Conservation (phyloP, 2,888 invertebrate genomes). For the Sesia bembeciformis region DNA sequence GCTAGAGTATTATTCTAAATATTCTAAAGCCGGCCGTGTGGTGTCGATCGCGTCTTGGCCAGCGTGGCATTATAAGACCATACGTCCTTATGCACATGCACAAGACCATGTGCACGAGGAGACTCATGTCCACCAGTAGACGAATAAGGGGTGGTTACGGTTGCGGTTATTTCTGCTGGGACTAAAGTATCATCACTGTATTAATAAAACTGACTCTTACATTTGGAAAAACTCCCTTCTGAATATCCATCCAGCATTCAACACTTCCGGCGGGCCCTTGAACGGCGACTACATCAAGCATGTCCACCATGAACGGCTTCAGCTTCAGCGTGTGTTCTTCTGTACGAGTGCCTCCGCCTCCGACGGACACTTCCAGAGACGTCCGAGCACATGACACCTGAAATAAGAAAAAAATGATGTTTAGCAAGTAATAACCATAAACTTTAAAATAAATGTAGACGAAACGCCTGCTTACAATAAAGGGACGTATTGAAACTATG, state of each 20-base stretch:
- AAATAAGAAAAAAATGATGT: constrained; percentile 5
- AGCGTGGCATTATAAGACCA: too few species aligned
- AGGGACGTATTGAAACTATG: too few species aligned
- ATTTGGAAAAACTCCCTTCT: constrained; percentile 80
- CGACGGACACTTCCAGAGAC: constrained; percentile 48
- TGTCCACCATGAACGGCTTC: constrained; percentile 80
- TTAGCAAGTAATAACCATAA: too few species aligned
- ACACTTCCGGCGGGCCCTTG: constrained; percentile 78
- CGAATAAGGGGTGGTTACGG: too few species aligned
- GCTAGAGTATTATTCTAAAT: too few species aligned
- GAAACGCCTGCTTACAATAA: too few species aligned
- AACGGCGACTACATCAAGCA: constrained; percentile 80
- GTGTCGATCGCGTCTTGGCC: too few species aligned
- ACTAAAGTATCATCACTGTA: background rate
- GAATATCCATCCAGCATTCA: constrained; percentile 86
- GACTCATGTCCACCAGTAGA: too few species aligned
- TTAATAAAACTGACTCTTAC: constrained; percentile 43
- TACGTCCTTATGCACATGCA: too few species aligned
- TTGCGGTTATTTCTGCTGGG: background rate
- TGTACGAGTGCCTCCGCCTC: constrained; percentile 19
- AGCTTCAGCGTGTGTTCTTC: constrained; percentile 58
- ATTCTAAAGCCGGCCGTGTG: too few species aligned
- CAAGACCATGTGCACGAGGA: too few species aligned
- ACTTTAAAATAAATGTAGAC: too few species aligned
- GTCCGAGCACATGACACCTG: constrained; percentile 63